Conservation (phyloP, 2,888 invertebrate genomes). For the Punctoribates punctum region DNA sequence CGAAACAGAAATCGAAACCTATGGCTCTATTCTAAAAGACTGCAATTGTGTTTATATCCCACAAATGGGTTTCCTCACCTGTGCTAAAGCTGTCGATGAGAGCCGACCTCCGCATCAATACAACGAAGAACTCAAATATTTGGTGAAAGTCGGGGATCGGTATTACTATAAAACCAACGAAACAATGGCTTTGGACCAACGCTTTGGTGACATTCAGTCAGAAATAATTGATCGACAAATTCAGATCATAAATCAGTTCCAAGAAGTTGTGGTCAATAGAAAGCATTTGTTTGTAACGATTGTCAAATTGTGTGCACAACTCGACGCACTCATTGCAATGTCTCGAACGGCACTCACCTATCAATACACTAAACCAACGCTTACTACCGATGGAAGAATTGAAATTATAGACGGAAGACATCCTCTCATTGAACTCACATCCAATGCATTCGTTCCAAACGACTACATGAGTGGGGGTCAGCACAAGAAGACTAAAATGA, state of each 20-base stretch:
- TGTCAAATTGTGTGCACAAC: conserved; percentile 62
- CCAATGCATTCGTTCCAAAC: conserved; percentile 69
- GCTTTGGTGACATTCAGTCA: conserved; percentile 72
- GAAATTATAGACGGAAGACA: conserved; percentile 67
- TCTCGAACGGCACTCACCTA: conserved; percentile 64
- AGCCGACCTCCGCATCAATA: neutral
- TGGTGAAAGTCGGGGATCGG: conserved; percentile 65
- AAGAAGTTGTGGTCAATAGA: conserved; percentile 62
- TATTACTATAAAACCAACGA: conserved; percentile 69
- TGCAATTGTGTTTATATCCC: conserved; percentile 55
- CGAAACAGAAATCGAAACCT: neutral
- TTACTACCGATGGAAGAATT: conserved; percentile 61
- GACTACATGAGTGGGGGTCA: conserved; percentile 62
- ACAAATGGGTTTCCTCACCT: conserved; percentile 57
- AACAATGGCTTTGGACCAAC: conserved; percentile 65
- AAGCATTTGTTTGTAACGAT: conserved; percentile 60
- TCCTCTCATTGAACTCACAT: conserved; percentile 68
- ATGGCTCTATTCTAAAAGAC: neutral
- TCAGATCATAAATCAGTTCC: conserved; percentile 67
- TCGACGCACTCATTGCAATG: conserved; percentile 72
- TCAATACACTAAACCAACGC: conserved; percentile 63
- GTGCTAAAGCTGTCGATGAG: neutral
- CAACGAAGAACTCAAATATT: conserved; percentile 48
- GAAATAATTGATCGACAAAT: conserved; percentile 77
- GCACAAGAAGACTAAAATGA: conserved; percentile 63